Conservation (phyloP, 2,888 invertebrate species). For the Dryobota labecula region DNA sequence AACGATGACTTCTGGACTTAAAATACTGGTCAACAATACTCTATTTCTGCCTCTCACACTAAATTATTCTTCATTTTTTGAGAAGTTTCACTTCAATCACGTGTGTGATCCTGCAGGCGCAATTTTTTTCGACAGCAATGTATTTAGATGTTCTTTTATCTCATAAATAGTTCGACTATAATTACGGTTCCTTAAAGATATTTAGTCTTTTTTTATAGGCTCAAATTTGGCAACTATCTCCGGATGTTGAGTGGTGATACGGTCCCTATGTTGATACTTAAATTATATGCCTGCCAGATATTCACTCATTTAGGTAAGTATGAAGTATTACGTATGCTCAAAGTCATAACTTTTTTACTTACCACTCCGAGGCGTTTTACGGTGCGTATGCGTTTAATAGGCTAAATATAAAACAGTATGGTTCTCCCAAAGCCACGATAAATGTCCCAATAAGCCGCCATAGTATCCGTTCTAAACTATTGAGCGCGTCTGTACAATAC, state of each 20-base stretch:
- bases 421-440: slow-evolving; percentile 50
- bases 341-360: slow-evolving; percentile 61
- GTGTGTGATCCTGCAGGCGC: too few relatives aligned
- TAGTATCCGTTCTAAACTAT: slow-evolving; percentile 65
- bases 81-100: too few relatives aligned
- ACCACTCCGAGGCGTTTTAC: slow-evolving; percentile 48
- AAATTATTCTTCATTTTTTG: too few relatives aligned
- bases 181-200: too few relatives aligned
- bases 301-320: slow-evolving; percentile 14
- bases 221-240: background rate
- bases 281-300: slow-evolving; percentile 24
- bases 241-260: background rate
- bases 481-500: slow-evolving; percentile 51
- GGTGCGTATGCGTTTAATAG: slow-evolving; percentile 57
- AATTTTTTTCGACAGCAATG: too few relatives aligned
- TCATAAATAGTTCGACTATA: too few relatives aligned
- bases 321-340: slow-evolving; percentile 17
- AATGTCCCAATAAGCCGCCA: slow-evolving; percentile 63
- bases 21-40: too few relatives aligned
- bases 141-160: too few relatives aligned
- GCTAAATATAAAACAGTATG: slow-evolving; percentile 60
- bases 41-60: too few relatives aligned
- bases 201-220: background rate
- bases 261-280: background rate
- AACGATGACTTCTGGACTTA: slow-evolving; percentile 13